Evolutionary conservation across 2,113 vertebrate species (phyloP).

Genomic region (Aythya baeri): DNA sequence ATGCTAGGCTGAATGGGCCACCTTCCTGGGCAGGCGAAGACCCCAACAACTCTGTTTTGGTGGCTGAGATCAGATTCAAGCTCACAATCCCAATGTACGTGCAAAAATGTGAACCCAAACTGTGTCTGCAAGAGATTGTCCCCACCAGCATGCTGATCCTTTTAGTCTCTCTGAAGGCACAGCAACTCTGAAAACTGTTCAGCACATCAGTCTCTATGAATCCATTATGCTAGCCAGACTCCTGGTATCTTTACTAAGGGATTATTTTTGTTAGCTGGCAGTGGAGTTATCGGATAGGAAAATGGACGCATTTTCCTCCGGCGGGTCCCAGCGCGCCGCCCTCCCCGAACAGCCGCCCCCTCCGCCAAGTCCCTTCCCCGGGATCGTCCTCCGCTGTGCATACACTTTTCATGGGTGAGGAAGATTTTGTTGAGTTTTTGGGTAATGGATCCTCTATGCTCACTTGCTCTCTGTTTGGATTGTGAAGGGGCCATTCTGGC

Average conservation of each 20-base stretch:
- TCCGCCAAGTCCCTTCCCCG: conserved; percentile 15
- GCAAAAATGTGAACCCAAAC: background rate
- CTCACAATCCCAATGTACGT: background rate
- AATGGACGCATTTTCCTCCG: conserved; percentile 46
- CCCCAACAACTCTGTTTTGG: background rate
- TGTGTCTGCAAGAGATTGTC: background rate
- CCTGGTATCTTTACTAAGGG: conserved; percentile 52
- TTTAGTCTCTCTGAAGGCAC: background rate
- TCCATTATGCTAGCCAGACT: background rate
- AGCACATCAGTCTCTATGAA: background rate
- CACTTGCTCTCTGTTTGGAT: conserved; percentile 69
- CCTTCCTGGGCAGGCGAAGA: background rate
- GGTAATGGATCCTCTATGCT: conserved; percentile 72
- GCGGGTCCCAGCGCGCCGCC: background rate
- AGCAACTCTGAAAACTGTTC: conserved; percentile 10
- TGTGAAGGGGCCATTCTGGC: conserved; percentile 56
- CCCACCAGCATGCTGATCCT: background rate
- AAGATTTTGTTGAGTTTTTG: conserved; percentile 67
- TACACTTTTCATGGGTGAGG: conserved; percentile 59
- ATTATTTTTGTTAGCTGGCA: conserved; percentile 58
- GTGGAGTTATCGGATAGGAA: conserved; percentile 19
- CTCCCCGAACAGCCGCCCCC: conserved; percentile 27
- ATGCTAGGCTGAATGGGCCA: background rate
- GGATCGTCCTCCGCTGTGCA: background rate
- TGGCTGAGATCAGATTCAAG: background rate